Conservation (phyloP, 2,888 invertebrate genomes). For the Pheosia gnoma region DNA sequence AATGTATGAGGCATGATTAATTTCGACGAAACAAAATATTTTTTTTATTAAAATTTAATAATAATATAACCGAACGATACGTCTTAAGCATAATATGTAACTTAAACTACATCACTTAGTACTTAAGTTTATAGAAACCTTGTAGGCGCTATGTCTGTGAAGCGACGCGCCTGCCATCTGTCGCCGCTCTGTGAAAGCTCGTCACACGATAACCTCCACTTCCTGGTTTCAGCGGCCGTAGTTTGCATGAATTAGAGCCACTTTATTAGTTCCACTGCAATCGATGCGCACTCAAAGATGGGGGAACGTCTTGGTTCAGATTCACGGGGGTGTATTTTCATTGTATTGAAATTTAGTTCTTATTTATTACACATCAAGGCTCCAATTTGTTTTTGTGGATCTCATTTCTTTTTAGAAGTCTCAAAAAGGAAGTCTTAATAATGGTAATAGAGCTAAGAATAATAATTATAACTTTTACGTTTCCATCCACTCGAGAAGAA, state of each 20-base stretch:
- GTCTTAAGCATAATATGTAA: too few relatives aligned
- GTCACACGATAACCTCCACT: slow-evolving; percentile 32
- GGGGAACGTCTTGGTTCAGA: slow-evolving; percentile 4
- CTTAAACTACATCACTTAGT: background rate
- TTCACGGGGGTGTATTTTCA: background rate
- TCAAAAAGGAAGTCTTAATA: too few relatives aligned
- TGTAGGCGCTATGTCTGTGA: background rate
- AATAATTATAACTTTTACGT: too few relatives aligned
- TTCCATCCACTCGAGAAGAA: too few relatives aligned
- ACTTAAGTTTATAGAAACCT: background rate
- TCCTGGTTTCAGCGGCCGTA: slow-evolving; percentile 23
- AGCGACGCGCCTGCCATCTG: slow-evolving; percentile 62
- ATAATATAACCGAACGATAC: too few relatives aligned
- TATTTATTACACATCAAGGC: background rate
- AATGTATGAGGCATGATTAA: too few relatives aligned
- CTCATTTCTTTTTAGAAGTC: background rate
- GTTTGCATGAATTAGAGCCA: slow-evolving; percentile 26
- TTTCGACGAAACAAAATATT: too few relatives aligned
- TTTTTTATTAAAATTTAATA: too few relatives aligned
- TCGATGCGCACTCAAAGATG: slow-evolving; percentile 12
- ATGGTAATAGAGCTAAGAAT: too few relatives aligned
- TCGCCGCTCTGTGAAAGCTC: slow-evolving; percentile 50
- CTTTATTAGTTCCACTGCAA: slow-evolving; percentile 23
- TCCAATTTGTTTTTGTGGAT: background rate
- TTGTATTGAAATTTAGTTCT: background rate